phyloP scores from a whole-genome alignment of 2,113 vertebrate species.

The Leptodactylus fuscus region DNA sequence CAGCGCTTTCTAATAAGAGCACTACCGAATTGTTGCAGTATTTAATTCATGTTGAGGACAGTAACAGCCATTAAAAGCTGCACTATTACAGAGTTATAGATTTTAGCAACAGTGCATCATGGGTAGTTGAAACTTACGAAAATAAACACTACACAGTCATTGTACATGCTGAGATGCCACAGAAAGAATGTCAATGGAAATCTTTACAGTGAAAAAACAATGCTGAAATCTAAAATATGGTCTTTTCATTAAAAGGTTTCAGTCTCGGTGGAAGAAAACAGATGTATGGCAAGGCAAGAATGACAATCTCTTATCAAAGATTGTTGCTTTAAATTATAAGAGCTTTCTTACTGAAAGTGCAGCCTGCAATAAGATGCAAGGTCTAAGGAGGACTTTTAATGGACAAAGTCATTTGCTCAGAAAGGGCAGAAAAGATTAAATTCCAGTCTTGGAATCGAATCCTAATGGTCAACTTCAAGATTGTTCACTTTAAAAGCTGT shows the following conservation, averaged over 20 bases:
- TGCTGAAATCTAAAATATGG: not conserved
- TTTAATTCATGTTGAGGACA: not conserved
- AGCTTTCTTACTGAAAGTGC: not conserved
- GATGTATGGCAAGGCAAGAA: not conserved
- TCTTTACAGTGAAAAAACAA: not conserved
- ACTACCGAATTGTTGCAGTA: not conserved
- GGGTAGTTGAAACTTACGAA: not conserved
- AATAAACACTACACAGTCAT: not conserved
- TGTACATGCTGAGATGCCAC: not conserved
- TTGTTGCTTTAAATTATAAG: not conserved
- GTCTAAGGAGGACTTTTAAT: not conserved
- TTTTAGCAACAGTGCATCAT: not conserved
- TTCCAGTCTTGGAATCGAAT: conserved; percentile 22
- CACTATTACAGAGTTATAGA: not conserved
- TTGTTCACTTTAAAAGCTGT: conserved; percentile 23
- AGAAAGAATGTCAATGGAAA: not conserved
- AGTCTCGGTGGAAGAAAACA: not conserved
- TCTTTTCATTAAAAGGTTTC: not conserved
- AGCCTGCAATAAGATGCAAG: not conserved
- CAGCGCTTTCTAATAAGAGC: not conserved
- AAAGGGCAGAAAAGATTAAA: conserved; percentile 19
- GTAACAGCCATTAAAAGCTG: not conserved
- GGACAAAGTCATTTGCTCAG: not conserved
- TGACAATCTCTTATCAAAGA: not conserved
- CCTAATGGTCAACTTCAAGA: conserved; percentile 22